Evolutionary conservation across 1,140 invertebrate genomes (phyloP).

Genomic region (Uloborus diversus): DNA sequence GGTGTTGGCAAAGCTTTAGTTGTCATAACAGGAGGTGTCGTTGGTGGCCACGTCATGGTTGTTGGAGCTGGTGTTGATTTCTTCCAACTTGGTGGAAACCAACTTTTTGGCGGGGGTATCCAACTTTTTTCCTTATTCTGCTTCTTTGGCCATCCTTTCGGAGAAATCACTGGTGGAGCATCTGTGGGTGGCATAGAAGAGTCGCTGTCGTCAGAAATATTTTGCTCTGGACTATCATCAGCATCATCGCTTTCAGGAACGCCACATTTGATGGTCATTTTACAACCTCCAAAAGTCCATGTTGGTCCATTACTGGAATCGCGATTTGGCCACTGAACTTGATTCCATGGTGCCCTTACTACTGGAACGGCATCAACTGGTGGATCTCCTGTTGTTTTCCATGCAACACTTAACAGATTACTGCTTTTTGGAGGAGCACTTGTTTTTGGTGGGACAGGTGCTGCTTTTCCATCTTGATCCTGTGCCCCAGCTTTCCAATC

Average conservation of each 20-base stretch:
- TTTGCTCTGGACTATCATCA: constrained; percentile 2
- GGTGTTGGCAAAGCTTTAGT: no score
- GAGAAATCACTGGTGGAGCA: not conserved
- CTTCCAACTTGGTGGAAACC: constrained; percentile 16
- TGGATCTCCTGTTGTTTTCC: constrained; percentile 18
- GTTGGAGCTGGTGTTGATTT: constrained; percentile 8
- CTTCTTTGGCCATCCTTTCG: constrained; percentile 16
- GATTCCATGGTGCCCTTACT: constrained; percentile 10
- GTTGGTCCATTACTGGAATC: not conserved
- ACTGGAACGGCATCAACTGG: not conserved
- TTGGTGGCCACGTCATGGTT: no score
- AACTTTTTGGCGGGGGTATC: constrained; percentile 30
- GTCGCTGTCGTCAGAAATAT: not conserved
- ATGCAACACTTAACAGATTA: constrained; percentile 22
- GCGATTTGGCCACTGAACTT: not conserved
- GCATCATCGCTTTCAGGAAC: not conserved
- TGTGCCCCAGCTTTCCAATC: constrained; percentile 3
- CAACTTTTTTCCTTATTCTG: constrained; percentile 33
- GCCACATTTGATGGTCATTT: constrained; percentile 29
- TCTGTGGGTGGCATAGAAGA: not conserved
- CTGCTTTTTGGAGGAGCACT: constrained; percentile 9
- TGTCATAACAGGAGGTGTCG: no score
- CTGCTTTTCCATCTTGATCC: not conserved
- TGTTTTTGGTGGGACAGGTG: constrained; percentile 6
- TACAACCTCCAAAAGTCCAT: constrained; percentile 34